These are phyloP conservation scores for Poeciliopsis retropinna DNA, from an alignment of 2,113 vertebrate genomes.

Conservation along the genomic window DNA sequence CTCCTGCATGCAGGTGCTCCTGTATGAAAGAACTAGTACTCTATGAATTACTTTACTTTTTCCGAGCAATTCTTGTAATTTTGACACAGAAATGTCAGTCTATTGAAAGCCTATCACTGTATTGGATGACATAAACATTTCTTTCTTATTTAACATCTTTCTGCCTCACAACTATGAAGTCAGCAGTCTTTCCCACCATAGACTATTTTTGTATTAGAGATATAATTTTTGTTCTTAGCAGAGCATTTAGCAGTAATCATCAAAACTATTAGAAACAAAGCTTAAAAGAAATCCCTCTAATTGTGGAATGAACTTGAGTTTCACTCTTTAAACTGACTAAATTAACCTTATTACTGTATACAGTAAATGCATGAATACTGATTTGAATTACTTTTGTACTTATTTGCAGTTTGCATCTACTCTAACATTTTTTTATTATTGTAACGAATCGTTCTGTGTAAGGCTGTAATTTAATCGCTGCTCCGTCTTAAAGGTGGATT, in stretches of 20 bases:
- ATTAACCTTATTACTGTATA: not conserved
- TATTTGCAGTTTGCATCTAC: not conserved
- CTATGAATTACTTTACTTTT: not conserved
- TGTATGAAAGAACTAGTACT: not conserved
- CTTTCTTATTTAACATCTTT: not conserved
- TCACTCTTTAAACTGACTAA: not conserved
- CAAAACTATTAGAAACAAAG: not conserved
- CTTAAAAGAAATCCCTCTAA: too few relatives aligned
- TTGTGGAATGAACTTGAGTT: too few relatives aligned
- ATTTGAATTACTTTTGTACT: constrained; percentile 12
- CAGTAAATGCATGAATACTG: not conserved
- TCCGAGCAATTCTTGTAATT: not conserved
- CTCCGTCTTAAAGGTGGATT: constrained; percentile 19
- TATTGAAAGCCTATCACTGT: not conserved
- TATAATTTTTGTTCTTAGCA: too few relatives aligned
- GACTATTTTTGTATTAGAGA: too few relatives aligned
- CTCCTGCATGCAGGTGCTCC: not conserved
- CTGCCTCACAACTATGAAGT: not conserved
- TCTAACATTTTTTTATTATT: not conserved
- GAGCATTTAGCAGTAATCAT: not conserved
- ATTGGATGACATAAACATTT: not conserved
- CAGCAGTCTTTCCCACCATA: not conserved
- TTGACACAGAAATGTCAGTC: not conserved
- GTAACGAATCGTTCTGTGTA: not conserved
- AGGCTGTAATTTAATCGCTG: constrained; percentile 3